These are phyloP conservation scores for Epirrita christyi DNA, from an alignment of 2,888 invertebrate genomes.

Conservation along the genomic window DNA sequence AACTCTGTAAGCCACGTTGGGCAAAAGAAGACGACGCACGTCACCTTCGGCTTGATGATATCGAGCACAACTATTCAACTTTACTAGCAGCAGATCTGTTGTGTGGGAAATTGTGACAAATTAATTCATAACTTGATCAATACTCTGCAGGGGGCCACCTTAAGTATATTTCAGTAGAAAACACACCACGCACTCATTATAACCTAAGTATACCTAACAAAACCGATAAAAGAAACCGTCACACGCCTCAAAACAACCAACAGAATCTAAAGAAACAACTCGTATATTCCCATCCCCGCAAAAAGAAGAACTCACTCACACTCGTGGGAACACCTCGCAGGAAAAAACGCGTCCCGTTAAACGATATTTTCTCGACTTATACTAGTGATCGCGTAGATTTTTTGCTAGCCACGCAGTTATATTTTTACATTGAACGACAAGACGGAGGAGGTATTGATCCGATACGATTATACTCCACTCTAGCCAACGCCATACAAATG, in stretches of 20 bases:
- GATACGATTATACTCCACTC: not conserved
- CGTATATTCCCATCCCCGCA: slow-evolving; percentile 19
- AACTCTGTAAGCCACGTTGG: too few species aligned
- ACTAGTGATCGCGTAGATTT: slow-evolving; percentile 27
- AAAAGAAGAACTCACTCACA: slow-evolving; percentile 30
- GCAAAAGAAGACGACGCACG: too few species aligned
- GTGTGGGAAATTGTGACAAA: too few species aligned
- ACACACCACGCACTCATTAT: slow-evolving; percentile 1
- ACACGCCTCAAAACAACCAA: slow-evolving; percentile 18
- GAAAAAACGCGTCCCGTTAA: slow-evolving; percentile 39
- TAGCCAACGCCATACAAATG: not conserved
- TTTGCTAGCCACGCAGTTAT: slow-evolving; percentile 15
- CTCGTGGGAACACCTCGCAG: slow-evolving; percentile 35
- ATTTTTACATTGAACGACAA: slow-evolving; percentile 20
- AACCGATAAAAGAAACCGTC: slow-evolving; percentile 17
- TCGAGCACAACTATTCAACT: too few species aligned
- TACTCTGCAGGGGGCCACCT: too few species aligned
- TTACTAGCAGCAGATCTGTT: not conserved
- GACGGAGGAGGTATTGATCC: slow-evolving; percentile 1
- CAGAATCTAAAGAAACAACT: slow-evolving; percentile 8
- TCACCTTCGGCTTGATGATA: too few species aligned
- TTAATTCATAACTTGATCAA: too few species aligned
- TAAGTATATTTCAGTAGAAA: not conserved
- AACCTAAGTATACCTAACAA: slow-evolving; percentile 4
- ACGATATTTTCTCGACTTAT: slow-evolving; percentile 36